Evolutionary conservation across 2,797 vertebrate species (phyloP), one percentile per base, ranked within the genome.

Genomic region (Periparus ater): DNA sequence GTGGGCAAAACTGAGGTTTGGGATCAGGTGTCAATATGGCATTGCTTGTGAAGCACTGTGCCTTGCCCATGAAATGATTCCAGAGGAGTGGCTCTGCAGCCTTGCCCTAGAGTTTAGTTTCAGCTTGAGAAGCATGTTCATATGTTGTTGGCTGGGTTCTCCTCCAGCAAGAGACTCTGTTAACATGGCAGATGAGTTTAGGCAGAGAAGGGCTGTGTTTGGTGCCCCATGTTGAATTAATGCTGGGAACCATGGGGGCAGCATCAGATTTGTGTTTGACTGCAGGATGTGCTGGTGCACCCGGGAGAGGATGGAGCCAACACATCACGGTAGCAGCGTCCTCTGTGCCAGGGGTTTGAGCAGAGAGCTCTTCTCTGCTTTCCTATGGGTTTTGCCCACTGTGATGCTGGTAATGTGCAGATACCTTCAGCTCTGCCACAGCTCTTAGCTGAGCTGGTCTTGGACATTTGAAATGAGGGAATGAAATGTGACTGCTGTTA

Each of bases 91-190:
- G n/a, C 53, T 74, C 30, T 73, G 44, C 47, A 66, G 72, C 42
- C 51, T 75, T 82, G 44, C 62, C 57, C 40, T 74, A 14, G 5
- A 14, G 32, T 55, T 91, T 36, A 14, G 9, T 7, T 87, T 17
- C 54, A 57, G 22, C 23, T 45, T 51, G 44, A 65, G 55, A 62
- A 58, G 16, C 6, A 13, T 2, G 2, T 40, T 78, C 17, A 3
- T 0, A 0, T 68, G 17, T 15, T 1, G 1, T 5, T 70, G 47
- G 11, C 20, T 68, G 55, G 17, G 7, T 65, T 45, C 22, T 53
- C 4, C 18, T 82, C 34, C 38, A 72, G 14, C 0, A 5, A 34
- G 38, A 70, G 55, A 30, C 17, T 68, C 16, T 72, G 21, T 36
- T 70, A 21, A 29, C 0, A 0, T 11, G 50, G 29, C 45, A 65